Evolutionary conservation across 2,888 invertebrate species (phyloP), one percentile per base, ranked within the genome.

Genomic region (Philhelius pedissequus): DNA sequence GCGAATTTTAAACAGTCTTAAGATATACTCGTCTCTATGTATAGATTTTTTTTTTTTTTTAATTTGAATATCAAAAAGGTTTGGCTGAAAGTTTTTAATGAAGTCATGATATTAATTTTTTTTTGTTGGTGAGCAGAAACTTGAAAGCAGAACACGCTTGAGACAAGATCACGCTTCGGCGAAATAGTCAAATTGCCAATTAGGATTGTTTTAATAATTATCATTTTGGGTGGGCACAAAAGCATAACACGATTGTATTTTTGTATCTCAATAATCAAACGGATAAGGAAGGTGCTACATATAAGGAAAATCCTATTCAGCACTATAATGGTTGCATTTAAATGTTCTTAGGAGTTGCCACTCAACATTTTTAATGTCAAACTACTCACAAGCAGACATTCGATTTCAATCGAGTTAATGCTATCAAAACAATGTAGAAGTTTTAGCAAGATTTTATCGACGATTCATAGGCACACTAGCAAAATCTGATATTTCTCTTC

Each of bases 1-100:
- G 35, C 30, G 81, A 82, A 77, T 77, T 73, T 82, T 62, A 66
- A 81, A 54, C 18, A 71, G 81, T 68, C 58, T 54, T 25, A 32
- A 43, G 52, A 54, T 50, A 45, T 1, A 8, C 4, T 50, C 18
- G 8, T 15, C 1, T 3, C 9, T 5, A 27, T 52, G 4, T 32
- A 9, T 30, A 11, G n/a, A n/a, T n/a, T 20, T 27, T 20, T 56
- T 35, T 60, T 40, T 35, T n/a, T 25, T 38, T 38, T 58, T 9
- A n/a, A 38, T 62, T 62, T 60, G 40, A 60, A 58, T 45, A 62
- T 45, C 62, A 43, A 45, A 35, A 45, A 62, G 30, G 62, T 45
- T 45, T 62, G 11, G 30, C 43, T 43, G 27, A 62, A 45, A 62
- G 43, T 62, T 62, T n/a, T 62, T 45, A 62, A 62, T 45, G 43